Base-by-base conservation (phyloP, 2,888 invertebrate genomes). In the Amiota minor region DNA sequence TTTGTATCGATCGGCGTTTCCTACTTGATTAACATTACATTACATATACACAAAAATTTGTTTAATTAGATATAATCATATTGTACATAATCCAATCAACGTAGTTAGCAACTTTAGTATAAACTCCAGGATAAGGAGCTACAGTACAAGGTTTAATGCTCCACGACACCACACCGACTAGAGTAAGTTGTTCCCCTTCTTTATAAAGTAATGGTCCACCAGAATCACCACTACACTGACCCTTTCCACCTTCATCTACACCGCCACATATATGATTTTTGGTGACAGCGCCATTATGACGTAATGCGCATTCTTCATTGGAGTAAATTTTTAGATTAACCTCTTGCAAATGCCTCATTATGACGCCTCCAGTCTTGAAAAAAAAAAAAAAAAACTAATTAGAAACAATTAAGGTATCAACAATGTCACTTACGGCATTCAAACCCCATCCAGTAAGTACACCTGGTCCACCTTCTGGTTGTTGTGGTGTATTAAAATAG, bases 151-250 rank as follows among this genome's bases (percentile, higher is more conserved):
- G 91, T 76, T 90, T 91, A 2, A 83, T 70, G 73, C 90, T 90
- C 91, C 91, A 91, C 1, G 91, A 91, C 3, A 91, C 91, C 55
- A 91, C 87, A 47, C 91, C 91, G 55, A 90, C 83, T 78, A 89
- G 89, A 2, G 78, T 72, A 20, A 59, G 59, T 9, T 18, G 11
- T 2, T 76, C 50, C 9, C 76, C 74, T 8, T 81, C 85, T 16
- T 87, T 75, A 3, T 82, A 80, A 20, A 89, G 55, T 1, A 89
- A 79, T 0, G 90, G 88, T 2, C 89, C 89, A 12, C 89, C 89
- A 1, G 89, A 89, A 65, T 89, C 89, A 0, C 89, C 89, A 62
- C 81, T 86, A 76, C 89, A 89, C 46, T 88, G 87, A 12, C 88
- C 89, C 72, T 88, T 87, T 56, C 87, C 85, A 12, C 84, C 85